A percentile compares a stretch with the other conserved stretches of the same genome.
Conservation (phyloP, 2,113 vertebrate genomes). For the Hippolais icterina region DNA sequence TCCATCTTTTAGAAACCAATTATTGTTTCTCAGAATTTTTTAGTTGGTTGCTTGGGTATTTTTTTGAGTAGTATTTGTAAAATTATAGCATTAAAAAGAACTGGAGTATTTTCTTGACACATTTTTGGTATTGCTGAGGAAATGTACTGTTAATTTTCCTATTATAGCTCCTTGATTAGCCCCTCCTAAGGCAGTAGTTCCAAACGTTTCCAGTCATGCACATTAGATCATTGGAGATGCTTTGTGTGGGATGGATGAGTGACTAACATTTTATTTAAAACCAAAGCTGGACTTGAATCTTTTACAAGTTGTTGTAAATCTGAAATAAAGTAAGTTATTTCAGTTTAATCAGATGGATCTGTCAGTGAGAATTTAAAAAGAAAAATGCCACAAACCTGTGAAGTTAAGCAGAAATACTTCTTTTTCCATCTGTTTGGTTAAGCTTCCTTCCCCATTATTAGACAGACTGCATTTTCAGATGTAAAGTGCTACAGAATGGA, state of each 20-base stretch:
- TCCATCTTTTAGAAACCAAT: not conserved
- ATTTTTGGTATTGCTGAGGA: not conserved
- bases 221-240: not conserved
- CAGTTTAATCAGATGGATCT: not conserved
- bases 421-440: not conserved
- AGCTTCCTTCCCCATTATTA: not conserved
- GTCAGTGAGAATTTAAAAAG: not conserved
- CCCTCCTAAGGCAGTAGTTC: not conserved
- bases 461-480: not conserved
- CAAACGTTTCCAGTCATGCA: not conserved
- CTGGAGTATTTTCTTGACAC: not conserved
- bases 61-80: not conserved
- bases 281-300: not conserved
- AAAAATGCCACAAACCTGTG: not conserved
- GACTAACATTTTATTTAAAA: not conserved
- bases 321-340: conserved; percentile 3
- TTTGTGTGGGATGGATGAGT: not conserved
- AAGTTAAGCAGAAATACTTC: not conserved
- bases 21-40: not conserved
- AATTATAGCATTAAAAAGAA: not conserved
- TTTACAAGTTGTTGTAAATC: not conserved
- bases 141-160: not conserved
- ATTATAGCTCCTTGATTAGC: not conserved
- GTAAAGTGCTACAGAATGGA: not conserved
- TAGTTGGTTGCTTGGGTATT: fast-evolving